Evolutionary conservation across 2,797 vertebrate genomes (phyloP), one percentile per base, ranked within the genome.

Genomic region (Saxicola maurus): DNA sequence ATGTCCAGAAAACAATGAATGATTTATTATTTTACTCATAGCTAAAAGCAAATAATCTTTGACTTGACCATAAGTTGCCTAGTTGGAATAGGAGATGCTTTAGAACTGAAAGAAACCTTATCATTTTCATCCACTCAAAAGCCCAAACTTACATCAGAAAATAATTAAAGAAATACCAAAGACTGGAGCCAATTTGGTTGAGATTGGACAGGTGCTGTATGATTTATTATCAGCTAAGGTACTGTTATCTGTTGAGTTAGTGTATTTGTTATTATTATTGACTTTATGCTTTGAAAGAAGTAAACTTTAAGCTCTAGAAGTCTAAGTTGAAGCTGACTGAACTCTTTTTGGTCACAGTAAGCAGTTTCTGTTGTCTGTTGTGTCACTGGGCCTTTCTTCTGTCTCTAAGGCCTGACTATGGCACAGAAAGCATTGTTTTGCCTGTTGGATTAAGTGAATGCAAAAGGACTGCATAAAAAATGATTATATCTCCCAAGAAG

Each of bases 21-120:
- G 65, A 94, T 93, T 94, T 92, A 94, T 91, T 93, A 74, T 95
- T 92, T 91, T 79, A 90, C 42, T 66, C n/a, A 40, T 78, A 93
- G 42, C 31, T 86, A 65, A 94, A 94, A 89, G 62, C n/a, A 94
- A 95, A 91, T 76, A 86, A 87, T 86, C 42, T 90, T 88, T 91
- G 82, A 93, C 67, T 67, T 79, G 71, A 72, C 0, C 0, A 23
- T 77, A 89, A 91, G 59, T 87, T 91, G 74, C 59, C 61, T 57
- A 73, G 52, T 56, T 90, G 76, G 67, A 96, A 87, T 43, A 81
- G 61, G 43, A 90, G 52, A 38, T 4, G 6, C 42, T 89, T 93
- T 92, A 82, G 82, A 83, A 94, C 71, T 67, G 62, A 92, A 92
- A 59, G 59, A 92, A 96, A 76, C 19, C 20, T 80, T 90, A 91